Base-by-base conservation (phyloP, 2,113 vertebrate species). In the Stigmatopora argus region DNA sequence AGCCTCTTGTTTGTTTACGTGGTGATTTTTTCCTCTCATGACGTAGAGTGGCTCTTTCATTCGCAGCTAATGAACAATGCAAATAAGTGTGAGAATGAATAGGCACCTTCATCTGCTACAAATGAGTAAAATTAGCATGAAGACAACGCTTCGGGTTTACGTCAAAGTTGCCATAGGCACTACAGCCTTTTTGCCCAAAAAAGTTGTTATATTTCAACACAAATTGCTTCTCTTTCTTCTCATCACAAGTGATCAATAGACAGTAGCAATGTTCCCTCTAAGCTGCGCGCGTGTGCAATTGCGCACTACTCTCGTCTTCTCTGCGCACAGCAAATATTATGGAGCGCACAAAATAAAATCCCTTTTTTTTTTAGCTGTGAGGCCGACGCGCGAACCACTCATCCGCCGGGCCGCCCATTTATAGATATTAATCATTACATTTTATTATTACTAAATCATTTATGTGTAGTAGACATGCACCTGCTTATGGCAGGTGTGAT, bases 21-120 rank as follows among this genome's bases (percentile, higher is more conserved):
- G 1, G 71, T 81, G 73, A 77, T 78, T 74, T 81, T n/a, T 74
- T 80, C 80, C 81, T 83, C 62, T 45, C 64, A 65, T 64, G 63
- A 21, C 83, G 65, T 71, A 78, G 73, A 7, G 75, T 72, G 69
- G 73, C 71, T 72, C 64, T 62, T 67, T 82, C 85, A 19, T 47
- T 73, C 68, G 81, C 68, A 81, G 69, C 83, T 71, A 55, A 73
- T 84, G 81, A 77, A 81, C 68, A 85, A 78, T 72, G 71, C 85
- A 74, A 82, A 83, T 82, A 86, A 90, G 86, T 86, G 84, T 78
- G 82, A 83, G 82, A 78, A 70, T 46, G 21, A 65, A 67, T 65
- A 77, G 64, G 78, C 65, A 64, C 45, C 63, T 49, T 70, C 60
- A 60, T 49, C 13, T 7, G 67, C 72, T 70, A 72, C 79, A 79